Evolutionary conservation across 2,113 vertebrate genomes (phyloP).

Genomic region (Scolopax mira): DNA sequence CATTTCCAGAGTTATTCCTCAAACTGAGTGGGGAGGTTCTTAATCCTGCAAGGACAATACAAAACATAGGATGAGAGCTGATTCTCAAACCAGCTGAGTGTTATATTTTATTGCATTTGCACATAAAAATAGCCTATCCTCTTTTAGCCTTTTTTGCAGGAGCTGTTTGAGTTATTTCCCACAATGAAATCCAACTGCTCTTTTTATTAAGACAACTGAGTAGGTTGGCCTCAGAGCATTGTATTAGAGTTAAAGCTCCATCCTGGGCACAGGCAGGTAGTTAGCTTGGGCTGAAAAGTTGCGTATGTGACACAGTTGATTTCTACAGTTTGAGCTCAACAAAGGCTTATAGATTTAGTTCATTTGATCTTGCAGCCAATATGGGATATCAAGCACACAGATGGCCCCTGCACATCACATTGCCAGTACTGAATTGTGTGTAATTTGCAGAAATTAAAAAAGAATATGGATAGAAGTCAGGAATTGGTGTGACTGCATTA

Average conservation of each 20-base stretch:
- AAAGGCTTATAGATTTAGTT: background rate
- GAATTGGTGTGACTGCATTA: background rate
- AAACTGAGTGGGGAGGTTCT: background rate
- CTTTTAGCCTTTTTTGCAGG: background rate
- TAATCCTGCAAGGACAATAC: background rate
- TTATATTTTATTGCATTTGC: background rate
- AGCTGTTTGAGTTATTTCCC: background rate
- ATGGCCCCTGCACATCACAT: fast-evolving
- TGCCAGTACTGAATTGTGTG: background rate
- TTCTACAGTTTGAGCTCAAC: background rate
- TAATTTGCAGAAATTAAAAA: background rate
- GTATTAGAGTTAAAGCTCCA: background rate
- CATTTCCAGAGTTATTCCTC: background rate
- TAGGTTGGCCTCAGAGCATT: background rate
- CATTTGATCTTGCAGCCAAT: background rate
- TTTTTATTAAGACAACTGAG: background rate
- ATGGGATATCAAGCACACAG: background rate
- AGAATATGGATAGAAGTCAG: background rate
- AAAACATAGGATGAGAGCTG: background rate
- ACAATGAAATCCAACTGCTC: background rate
- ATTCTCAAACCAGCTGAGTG: background rate
- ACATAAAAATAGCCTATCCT: background rate
- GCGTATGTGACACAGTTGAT: background rate
- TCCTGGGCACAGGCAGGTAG: background rate
- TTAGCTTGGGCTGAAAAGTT: background rate